Percentiles rank a stretch among this genome's conserved stretches.
phyloP scores from a whole-genome alignment of 2,113 vertebrate genomes.

The Budorcas taxicolor region DNA sequence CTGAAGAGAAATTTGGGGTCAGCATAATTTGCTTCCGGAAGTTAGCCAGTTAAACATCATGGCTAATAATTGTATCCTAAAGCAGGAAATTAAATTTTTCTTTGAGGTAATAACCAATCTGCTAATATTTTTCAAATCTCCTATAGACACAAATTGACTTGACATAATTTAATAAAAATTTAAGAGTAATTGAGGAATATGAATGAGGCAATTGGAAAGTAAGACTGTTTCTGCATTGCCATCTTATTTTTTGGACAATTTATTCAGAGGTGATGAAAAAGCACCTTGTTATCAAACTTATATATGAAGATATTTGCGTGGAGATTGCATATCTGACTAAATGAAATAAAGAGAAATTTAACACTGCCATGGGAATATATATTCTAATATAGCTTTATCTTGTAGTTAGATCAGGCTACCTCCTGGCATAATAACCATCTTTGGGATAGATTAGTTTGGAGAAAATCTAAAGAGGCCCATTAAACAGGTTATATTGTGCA shows the following conservation, averaged over 20 bases:
- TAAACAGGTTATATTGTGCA: not conserved
- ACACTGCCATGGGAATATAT: not conserved
- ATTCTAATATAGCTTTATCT: not conserved
- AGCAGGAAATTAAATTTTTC: slow-evolving; percentile 63
- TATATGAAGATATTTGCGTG: not conserved
- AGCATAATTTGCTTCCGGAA: slow-evolving; percentile 71
- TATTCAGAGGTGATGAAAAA: slow-evolving; percentile 3
- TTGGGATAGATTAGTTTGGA: not conserved
- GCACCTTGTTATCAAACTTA: not conserved
- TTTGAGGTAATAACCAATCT: slow-evolving; percentile 15
- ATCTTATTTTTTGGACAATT: not conserved
- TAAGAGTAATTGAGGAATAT: slow-evolving; percentile 1
- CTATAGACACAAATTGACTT: slow-evolving; percentile 30
- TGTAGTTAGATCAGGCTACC: not conserved
- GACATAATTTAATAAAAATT: slow-evolving; percentile 35
- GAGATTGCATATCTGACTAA: not conserved
- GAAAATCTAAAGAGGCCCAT: not conserved
- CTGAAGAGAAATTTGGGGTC: slow-evolving; percentile 58
- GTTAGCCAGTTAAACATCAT: slow-evolving; percentile 55
- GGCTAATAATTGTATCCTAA: slow-evolving; percentile 57
- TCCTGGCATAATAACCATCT: not conserved
- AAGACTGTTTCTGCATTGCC: not conserved
- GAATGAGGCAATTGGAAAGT: not conserved
- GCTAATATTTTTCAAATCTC: slow-evolving; percentile 30
- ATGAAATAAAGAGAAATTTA: not conserved